Evolutionary conservation across 2,113 vertebrate genomes (phyloP), one percentile per base, ranked within the genome.

Genomic region (Perca flavescens): DNA sequence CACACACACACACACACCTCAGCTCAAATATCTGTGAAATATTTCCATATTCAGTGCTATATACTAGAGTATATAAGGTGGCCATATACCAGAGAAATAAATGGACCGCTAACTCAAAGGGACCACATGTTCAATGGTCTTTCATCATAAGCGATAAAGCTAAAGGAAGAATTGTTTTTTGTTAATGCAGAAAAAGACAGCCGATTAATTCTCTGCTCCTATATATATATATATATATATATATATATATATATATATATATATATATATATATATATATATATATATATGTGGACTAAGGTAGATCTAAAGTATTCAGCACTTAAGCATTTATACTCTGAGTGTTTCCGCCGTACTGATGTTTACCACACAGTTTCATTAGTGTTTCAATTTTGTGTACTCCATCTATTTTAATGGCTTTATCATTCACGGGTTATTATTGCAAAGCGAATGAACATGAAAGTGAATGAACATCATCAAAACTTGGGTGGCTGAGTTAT

Each of bases 111-210:
- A 69, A 73, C 65, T 83, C 56, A 57, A 58, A 80, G n/a, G 40
- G 22, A 36, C 58, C 9, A 67, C 54, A 49, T 72, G 63, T 74
- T 83, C 62, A 57, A 8, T 74, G 79, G 31, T 88, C 79, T 79
- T 91, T 86, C 73, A 88, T 89, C 88, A 88, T 78, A 62, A 53
- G 71, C 16, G 88, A 86, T 86, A 89, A 84, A 78, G 77, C 65
- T 79, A 65, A 75, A 57, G 74, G 53, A 86, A 53, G 73, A 71
- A 79, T 74, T 86, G 67, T 77, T 74, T 84, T 82, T 58, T 66
- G 58, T 80, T 73, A 85, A 74, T 85, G 79, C 70, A 73, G 56
- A 53, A 75, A 72, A 56, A 65, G 61, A 69, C 53, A 63, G 34
- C 54, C n/a, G 25, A 86, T 90, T 64, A 74, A 86, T 88, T 80